These are phyloP conservation scores for Bryconaethiops microstoma DNA, from an alignment of 2,797 vertebrate species.

Conservation along the genomic window DNA sequence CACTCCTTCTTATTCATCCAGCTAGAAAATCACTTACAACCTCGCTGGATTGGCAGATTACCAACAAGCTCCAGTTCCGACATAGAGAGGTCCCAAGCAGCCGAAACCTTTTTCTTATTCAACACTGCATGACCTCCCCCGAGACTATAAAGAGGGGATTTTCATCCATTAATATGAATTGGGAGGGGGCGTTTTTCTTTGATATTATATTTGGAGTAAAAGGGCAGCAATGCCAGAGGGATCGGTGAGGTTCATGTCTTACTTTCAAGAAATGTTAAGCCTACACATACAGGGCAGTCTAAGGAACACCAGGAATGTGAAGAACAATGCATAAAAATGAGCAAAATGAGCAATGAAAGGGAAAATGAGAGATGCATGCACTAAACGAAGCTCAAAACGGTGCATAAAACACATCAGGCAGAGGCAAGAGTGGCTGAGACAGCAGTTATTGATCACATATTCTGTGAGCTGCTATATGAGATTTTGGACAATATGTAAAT, in stretches of 20 bases:
- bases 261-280: constrained; percentile 28
- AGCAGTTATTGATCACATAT: neutral
- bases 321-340: neutral
- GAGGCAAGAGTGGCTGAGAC: neutral
- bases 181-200: constrained; percentile 1
- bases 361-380: neutral
- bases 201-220: constrained; percentile 38
- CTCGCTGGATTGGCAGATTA: constrained; percentile 26
- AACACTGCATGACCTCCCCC: constrained; percentile 9
- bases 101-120: constrained; percentile 14
- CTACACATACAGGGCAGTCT: neutral
- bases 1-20: constrained; percentile 18
- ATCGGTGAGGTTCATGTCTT: constrained; percentile 13
- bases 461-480: neutral
- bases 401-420: neutral
- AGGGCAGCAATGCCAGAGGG: constrained; percentile 15
- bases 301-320: neutral
- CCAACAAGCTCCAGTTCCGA: constrained; percentile 28
- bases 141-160: constrained; percentile 34
- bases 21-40: constrained; percentile 23
- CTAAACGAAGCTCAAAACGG: neutral
- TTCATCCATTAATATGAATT: constrained; percentile 40
- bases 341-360: no score
- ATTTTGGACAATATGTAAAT: neutral
- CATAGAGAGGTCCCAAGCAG: constrained; percentile 4